A percentile compares a stretch with the other conserved stretches of the same genome.
Conservation (phyloP, 2,113 vertebrate species). For the Euleptes europaea region DNA sequence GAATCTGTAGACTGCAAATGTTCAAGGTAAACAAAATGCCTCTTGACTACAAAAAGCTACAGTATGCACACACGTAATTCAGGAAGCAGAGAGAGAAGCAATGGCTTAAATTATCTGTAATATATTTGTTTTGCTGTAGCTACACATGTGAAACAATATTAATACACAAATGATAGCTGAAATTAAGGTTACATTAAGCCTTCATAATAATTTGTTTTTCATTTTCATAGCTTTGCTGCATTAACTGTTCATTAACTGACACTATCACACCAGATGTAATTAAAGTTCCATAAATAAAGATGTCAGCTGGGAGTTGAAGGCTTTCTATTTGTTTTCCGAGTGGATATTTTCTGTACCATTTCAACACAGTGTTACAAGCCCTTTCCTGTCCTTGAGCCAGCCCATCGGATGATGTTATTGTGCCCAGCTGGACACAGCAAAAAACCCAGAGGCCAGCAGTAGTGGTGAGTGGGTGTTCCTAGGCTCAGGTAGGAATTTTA, state of each 20-base stretch:
- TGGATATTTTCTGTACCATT: not conserved
- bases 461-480: not conserved
- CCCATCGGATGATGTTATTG: not conserved
- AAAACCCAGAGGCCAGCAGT: not conserved
- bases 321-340: not conserved
- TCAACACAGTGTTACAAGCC: not conserved
- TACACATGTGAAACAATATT: not conserved
- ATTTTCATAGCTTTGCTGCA: not conserved
- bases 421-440: not conserved
- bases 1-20: not conserved
- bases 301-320: not conserved
- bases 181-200: not conserved
- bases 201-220: not conserved
- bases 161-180: not conserved
- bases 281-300: not conserved
- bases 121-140: not conserved
- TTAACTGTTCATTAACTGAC: not conserved
- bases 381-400: not conserved
- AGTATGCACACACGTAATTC: too few relatives aligned
- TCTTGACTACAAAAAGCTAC: not conserved
- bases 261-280: not conserved
- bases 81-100: not conserved
- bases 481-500: too few relatives aligned
- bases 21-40: not conserved
- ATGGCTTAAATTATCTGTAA: not conserved